Percentiles rank a stretch among this genome's conserved stretches.
These are phyloP conservation scores for Eristalis arbustorum DNA, from an alignment of 2,888 invertebrate genomes.

Conservation along the genomic window DNA sequence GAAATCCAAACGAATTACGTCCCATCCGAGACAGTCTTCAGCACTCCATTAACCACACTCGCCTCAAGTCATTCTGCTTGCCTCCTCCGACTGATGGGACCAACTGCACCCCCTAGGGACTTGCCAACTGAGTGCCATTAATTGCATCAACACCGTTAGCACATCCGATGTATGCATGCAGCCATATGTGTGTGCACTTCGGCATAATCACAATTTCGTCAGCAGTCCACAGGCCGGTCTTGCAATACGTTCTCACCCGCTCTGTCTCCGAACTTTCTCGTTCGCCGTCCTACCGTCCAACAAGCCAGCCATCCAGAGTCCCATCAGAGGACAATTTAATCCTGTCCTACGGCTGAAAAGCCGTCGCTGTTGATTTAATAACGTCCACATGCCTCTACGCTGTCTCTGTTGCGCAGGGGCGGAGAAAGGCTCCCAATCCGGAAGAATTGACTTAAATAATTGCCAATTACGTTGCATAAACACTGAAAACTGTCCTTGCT, in stretches of 20 bases:
- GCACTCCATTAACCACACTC: neutral
- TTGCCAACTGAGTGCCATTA: constrained; percentile 23
- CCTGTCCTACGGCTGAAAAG: constrained; percentile 21
- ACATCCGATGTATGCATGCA: neutral
- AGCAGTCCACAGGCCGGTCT: constrained; percentile 25
- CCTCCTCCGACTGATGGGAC: neutral
- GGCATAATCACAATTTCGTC: constrained; percentile 27
- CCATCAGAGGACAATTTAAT: constrained; percentile 43
- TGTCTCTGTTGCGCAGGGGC: neutral
- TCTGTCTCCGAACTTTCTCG: neutral
- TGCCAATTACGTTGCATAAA: constrained; percentile 60
- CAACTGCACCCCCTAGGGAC: neutral
- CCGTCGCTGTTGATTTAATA: constrained; percentile 47
- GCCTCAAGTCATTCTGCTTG: neutral
- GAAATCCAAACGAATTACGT: neutral
- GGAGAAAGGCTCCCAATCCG: constrained; percentile 35
- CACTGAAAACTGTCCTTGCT: constrained; percentile 42
- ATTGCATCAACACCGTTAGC: constrained; percentile 49
- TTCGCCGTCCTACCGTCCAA: neutral
- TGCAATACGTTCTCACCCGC: neutral
- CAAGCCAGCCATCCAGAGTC: neutral
- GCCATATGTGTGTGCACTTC: neutral
- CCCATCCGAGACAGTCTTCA: neutral
- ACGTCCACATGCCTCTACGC: constrained; percentile 23
- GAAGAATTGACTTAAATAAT: constrained; percentile 62